Conservation (phyloP, 2,113 vertebrate species). For the Channa argus region DNA sequence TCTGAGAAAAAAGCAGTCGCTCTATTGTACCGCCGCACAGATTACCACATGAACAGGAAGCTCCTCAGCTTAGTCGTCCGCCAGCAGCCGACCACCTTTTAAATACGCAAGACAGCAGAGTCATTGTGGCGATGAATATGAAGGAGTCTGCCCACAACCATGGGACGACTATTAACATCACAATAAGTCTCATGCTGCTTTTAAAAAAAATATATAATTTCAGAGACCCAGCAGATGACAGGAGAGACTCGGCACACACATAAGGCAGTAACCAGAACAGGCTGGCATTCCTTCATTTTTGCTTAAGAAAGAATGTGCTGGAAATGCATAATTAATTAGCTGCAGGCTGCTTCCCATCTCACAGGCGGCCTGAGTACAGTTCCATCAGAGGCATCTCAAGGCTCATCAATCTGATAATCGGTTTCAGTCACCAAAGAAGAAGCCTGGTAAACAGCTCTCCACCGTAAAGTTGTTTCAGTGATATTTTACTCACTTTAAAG, state of each 20-base stretch:
- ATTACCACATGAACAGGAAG: conserved; percentile 82
- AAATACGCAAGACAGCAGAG: conserved; percentile 58
- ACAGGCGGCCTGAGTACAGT: conserved; percentile 17
- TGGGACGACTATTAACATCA: conserved; percentile 71
- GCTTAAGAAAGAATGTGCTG: conserved; percentile 18
- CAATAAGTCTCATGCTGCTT: conserved; percentile 62
- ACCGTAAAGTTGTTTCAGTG: background rate
- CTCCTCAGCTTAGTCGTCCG: conserved; percentile 50
- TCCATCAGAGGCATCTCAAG: conserved; percentile 6
- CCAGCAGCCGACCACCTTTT: conserved; percentile 63
- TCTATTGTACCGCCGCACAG: conserved; percentile 60
- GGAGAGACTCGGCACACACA: conserved; percentile 53
- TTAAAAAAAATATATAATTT: conserved; percentile 23
- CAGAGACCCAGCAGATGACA: conserved; percentile 23
- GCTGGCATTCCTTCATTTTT: conserved; percentile 46
- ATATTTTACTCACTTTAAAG: background rate
- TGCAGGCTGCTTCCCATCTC: conserved; percentile 41
- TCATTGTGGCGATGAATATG: conserved; percentile 67
- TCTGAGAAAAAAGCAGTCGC: conserved; percentile 43
- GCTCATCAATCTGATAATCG: conserved; percentile 32
- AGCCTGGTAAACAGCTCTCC: background rate
- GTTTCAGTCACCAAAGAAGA: background rate
- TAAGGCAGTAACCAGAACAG: conserved; percentile 12
- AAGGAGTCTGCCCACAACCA: conserved; percentile 47
- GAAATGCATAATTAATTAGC: conserved; percentile 69